These are phyloP conservation scores for Octodon degus DNA, from an alignment of 2,113 vertebrate species.

Conservation along the genomic window DNA sequence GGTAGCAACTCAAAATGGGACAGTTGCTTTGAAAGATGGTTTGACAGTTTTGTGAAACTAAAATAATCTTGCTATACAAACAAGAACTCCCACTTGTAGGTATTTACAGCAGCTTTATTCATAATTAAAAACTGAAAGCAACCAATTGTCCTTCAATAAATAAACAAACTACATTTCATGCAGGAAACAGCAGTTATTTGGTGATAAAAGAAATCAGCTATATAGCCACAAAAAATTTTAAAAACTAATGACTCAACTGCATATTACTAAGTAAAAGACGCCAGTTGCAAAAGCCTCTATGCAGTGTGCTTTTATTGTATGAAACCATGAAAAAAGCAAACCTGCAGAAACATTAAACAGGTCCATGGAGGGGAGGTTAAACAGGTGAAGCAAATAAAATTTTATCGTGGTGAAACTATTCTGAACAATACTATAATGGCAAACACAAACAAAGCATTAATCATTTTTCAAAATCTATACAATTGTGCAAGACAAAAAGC, in stretches of 20 bases:
- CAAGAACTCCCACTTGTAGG: background rate
- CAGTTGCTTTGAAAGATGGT: background rate
- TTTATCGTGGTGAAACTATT: background rate
- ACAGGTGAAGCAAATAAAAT: background rate
- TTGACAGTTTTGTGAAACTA: background rate
- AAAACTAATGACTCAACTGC: background rate
- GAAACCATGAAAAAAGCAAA: background rate
- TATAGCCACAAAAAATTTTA: background rate
- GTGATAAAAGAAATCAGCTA: background rate
- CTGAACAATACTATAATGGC: background rate
- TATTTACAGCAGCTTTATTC: slow-evolving; percentile 3
- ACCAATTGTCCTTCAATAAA: background rate
- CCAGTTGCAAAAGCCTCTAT: background rate
- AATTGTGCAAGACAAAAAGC: background rate
- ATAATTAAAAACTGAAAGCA: slow-evolving; percentile 43
- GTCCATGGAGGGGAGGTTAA: background rate
- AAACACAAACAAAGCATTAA: background rate
- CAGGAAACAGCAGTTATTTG: background rate
- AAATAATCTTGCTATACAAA: background rate
- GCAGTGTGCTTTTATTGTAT: background rate
- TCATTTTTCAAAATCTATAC: background rate
- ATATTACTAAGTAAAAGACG: slow-evolving; percentile 13
- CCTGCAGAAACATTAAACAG: background rate
- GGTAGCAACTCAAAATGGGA: background rate
- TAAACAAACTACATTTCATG: background rate